Evolutionary conservation across 2,888 invertebrate species (phyloP).

Genomic region (Leptopilina drosophilae): DNA sequence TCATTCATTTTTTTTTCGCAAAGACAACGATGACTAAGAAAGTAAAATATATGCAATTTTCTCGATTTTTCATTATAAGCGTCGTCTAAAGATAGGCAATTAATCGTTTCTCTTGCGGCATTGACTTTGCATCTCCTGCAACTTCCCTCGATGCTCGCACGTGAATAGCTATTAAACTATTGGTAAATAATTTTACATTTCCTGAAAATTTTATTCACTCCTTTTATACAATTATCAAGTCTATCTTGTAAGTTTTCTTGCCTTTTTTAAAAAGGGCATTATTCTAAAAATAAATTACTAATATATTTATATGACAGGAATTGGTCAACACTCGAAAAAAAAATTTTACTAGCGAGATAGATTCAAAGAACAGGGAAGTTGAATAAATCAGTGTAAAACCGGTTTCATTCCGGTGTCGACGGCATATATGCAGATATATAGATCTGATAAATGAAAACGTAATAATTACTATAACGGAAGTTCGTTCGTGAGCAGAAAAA

Average conservation of each 20-base stretch:
- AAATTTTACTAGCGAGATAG: conserved; percentile 18
- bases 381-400: conserved; percentile 17
- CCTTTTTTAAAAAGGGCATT: not conserved
- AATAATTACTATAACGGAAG: conserved; percentile 25
- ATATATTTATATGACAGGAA: conserved; percentile 10
- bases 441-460: conserved; percentile 23
- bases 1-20: not conserved
- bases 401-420: conserved; percentile 27
- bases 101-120: not conserved
- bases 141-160: not conserved
- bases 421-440: conserved; percentile 31
- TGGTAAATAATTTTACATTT: not conserved
- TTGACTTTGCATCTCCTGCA: not conserved
- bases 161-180: not conserved
- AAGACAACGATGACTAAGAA: conserved; percentile 12
- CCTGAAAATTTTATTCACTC: not conserved
- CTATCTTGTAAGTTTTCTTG: no score
- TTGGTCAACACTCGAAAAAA: not conserved
- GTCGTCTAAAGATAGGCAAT: not conserved
- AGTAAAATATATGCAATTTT: conserved; percentile 7
- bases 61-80: not conserved
- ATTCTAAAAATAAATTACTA: not conserved
- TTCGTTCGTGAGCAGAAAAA: not conserved
- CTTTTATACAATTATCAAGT: no score
- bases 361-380: conserved; percentile 22